Evolutionary conservation across 2,113 vertebrate species (phyloP), one percentile per base, ranked within the genome.

Genomic region (Chroicocephalus ridibundus): DNA sequence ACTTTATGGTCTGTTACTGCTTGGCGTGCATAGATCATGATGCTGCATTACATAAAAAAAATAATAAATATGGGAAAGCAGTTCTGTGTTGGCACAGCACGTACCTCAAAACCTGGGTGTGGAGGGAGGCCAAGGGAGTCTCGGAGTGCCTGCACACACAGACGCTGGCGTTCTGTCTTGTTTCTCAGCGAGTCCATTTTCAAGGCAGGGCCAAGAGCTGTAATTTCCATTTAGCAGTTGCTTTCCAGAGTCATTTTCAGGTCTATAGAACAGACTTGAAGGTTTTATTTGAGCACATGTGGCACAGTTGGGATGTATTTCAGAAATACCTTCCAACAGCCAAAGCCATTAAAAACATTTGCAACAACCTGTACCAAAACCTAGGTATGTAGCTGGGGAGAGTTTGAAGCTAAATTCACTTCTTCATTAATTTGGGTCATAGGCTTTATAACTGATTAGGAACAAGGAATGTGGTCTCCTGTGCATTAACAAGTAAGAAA

Each of bases 181-280:
- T 91, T 94, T 84, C 79, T 86, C 40, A 49, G 21, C 1, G 2
- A 91, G 36, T 40, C 62, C 34, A 42, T 80, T 69, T 90, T 69
- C 36, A 71, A 80, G 36, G 14, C 42, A 82, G 49, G 38, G 38
- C 74, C 80, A 93, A 91, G 58, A 95, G 55, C 69, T 91, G 64
- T 77, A 83, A 66, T 92, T 94, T 90, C 76, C 62, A 82, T 94
- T 94, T 88, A 83, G 52, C 36, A 46, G 46, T 40, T 61, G 17
- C 38, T 94, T 96, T 95, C 90, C 81, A 87, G 68, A 46, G 6
- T 74, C 2, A 77, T 92, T 95, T 96, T 88, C 71, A 86, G 14
- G 49, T 86, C 78, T 88, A 6, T 9, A 86, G 81, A 91, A 71
- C n/a, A 66, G 22, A 13, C 38, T 18, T 68, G 60, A 91, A 66